A percentile compares a stretch with the other conserved stretches of the same genome.
Evolutionary conservation across 2,888 invertebrate genomes (phyloP).

Genomic region (Myathropa florea): DNA sequence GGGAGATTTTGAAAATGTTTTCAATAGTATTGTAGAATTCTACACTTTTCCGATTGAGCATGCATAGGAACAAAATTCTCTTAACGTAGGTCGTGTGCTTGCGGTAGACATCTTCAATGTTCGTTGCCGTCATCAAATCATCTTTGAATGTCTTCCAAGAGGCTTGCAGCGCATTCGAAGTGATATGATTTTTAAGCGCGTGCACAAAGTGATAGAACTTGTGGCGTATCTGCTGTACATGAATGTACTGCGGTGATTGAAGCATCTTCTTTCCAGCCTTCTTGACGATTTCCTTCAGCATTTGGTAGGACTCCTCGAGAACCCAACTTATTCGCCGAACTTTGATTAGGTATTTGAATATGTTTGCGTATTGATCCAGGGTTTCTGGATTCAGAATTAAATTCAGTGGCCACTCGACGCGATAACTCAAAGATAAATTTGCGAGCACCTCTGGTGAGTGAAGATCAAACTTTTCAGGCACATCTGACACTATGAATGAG

Average conservation of each 20-base stretch:
- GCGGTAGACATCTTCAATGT: constrained; percentile 87
- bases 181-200: constrained; percentile 88
- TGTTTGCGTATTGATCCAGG: constrained; percentile 86
- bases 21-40: constrained; percentile 86
- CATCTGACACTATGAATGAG: constrained; percentile 84
- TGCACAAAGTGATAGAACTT: constrained; percentile 89
- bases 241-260: constrained; percentile 86
- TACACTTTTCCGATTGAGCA: constrained; percentile 86
- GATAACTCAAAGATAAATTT: constrained; percentile 86
- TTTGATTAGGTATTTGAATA: constrained; percentile 89
- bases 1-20: constrained; percentile 87
- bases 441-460: constrained; percentile 86
- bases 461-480: constrained; percentile 85
- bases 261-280: constrained; percentile 82
- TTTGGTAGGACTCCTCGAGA: constrained; percentile 86
- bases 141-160: constrained; percentile 89
- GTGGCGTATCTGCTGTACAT: constrained; percentile 87
- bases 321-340: constrained; percentile 89
- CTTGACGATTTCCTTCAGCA: constrained; percentile 84
- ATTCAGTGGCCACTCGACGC: constrained; percentile 89
- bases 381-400: constrained; percentile 88
- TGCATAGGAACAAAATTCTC: constrained; percentile 87
- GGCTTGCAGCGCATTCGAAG: constrained; percentile 87
- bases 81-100: constrained; percentile 89
- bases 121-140: constrained; percentile 84